Conservation (phyloP, 1,140 invertebrate species). For the Teleogryllus occipitalis region DNA sequence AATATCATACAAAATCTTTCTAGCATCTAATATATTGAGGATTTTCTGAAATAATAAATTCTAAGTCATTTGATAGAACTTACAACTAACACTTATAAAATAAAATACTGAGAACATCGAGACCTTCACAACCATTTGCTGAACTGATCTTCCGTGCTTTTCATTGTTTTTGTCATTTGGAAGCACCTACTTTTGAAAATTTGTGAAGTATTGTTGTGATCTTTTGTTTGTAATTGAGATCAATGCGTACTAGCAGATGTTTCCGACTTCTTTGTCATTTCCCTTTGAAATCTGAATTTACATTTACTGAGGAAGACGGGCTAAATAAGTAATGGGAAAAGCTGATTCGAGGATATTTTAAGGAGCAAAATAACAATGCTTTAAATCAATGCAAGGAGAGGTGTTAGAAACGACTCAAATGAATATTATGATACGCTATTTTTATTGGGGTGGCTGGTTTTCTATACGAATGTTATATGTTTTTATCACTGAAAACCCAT, state of each 20-base stretch:
- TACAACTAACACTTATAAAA: no score
- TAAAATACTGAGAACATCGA: no score
- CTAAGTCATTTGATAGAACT: no score
- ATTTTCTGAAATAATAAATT: no score
- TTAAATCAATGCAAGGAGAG: not conserved
- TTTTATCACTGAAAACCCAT: not conserved
- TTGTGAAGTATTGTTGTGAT: no score
- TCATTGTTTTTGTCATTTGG: no score
- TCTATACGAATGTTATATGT: not conserved
- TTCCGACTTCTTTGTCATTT: not conserved
- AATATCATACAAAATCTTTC: no score
- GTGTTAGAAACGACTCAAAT: not conserved
- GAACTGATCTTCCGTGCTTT: no score
- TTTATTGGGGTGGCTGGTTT: not conserved
- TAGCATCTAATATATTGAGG: no score
- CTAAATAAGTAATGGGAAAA: not conserved
- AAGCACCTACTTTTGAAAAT: no score
- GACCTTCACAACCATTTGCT: no score
- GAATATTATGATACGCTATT: not conserved
- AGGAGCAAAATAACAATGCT: not conserved
- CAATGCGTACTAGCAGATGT: not conserved
- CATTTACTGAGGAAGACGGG: not conserved
- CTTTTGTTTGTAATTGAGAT: not conserved
- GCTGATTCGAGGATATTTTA: not conserved
- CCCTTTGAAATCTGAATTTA: not conserved